Percentiles rank a stretch among this genome's conserved stretches.
These are phyloP conservation scores for Crioceris asparagi DNA, from an alignment of 2,888 invertebrate genomes.

Conservation along the genomic window DNA sequence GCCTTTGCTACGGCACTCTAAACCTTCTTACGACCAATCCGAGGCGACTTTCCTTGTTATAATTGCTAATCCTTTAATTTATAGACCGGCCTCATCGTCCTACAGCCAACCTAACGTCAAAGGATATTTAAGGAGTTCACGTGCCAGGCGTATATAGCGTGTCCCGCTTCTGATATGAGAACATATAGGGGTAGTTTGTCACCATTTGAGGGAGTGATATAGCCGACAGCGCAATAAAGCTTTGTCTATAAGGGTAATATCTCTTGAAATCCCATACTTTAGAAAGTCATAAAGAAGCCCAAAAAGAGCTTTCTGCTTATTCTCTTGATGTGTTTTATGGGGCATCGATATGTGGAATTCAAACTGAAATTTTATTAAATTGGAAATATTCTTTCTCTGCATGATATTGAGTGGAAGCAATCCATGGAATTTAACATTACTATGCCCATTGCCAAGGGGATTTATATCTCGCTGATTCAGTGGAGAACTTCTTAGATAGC, in stretches of 20 bases:
- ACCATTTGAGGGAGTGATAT: slow-evolving; percentile 33
- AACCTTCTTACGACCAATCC: too few relatives aligned
- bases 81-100: neutral
- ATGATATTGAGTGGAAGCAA: too few relatives aligned
- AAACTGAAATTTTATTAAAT: slow-evolving; percentile 14
- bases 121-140: slow-evolving; percentile 3
- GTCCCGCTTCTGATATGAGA: slow-evolving; percentile 29
- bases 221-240: slow-evolving; percentile 34
- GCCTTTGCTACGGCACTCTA: too few relatives aligned
- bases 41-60: too few relatives aligned
- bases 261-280: slow-evolving; percentile 38
- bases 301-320: slow-evolving; percentile 34
- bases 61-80: too few relatives aligned
- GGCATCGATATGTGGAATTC: slow-evolving; percentile 32
- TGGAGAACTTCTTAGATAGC: too few relatives aligned
- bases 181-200: slow-evolving; percentile 33
- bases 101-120: neutral
- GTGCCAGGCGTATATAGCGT: slow-evolving; percentile 12
- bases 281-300: slow-evolving; percentile 36
- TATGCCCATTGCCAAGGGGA: too few relatives aligned
- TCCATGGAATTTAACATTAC: too few relatives aligned
- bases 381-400: slow-evolving; percentile 3
- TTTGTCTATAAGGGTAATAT: slow-evolving; percentile 38
- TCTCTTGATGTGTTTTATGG: slow-evolving; percentile 32
- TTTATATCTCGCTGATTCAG: too few relatives aligned